Percentiles rank a stretch among this genome's conserved stretches.
Conservation (phyloP, 2,113 vertebrate species). For the Oncorhynchus gorbuscha region DNA sequence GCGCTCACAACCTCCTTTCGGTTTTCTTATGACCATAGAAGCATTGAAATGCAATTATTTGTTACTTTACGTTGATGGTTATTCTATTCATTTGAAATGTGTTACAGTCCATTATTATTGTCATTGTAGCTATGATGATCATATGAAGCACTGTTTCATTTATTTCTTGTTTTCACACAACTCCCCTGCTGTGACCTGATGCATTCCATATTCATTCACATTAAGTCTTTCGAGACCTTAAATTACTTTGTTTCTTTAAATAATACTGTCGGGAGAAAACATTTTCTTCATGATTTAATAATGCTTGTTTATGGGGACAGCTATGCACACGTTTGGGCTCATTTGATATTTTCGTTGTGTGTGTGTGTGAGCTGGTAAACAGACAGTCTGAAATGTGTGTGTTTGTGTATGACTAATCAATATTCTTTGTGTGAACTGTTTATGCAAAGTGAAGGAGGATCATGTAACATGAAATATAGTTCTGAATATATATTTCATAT, state of each 20-base stretch:
- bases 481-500: background rate
- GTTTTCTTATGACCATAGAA: conserved; percentile 31
- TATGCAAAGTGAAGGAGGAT: conserved; percentile 58
- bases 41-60: conserved; percentile 33
- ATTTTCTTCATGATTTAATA: conserved; percentile 52
- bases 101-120: conserved; percentile 22
- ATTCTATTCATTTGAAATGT: conserved; percentile 43
- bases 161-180: conserved; percentile 45
- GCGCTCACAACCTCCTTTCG: conserved; percentile 33
- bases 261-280: conserved; percentile 43
- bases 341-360: conserved; percentile 49
- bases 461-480: conserved; percentile 38
- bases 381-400: conserved; percentile 29
- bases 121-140: conserved; percentile 28
- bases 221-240: conserved; percentile 53
- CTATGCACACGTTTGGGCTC: conserved; percentile 55
- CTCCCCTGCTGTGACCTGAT: conserved; percentile 64
- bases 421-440: conserved; percentile 30
- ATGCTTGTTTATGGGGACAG: conserved; percentile 51
- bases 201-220: conserved; percentile 69
- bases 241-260: conserved; percentile 53
- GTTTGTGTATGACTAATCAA: conserved; percentile 19
- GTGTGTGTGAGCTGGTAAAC: conserved; percentile 36
- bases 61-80: conserved; percentile 27
- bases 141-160: conserved; percentile 33